A percentile compares a stretch with the other conserved stretches of the same genome.
Evolutionary conservation across 2,888 invertebrate genomes (phyloP).

Genomic region (Xylota segnis): DNA sequence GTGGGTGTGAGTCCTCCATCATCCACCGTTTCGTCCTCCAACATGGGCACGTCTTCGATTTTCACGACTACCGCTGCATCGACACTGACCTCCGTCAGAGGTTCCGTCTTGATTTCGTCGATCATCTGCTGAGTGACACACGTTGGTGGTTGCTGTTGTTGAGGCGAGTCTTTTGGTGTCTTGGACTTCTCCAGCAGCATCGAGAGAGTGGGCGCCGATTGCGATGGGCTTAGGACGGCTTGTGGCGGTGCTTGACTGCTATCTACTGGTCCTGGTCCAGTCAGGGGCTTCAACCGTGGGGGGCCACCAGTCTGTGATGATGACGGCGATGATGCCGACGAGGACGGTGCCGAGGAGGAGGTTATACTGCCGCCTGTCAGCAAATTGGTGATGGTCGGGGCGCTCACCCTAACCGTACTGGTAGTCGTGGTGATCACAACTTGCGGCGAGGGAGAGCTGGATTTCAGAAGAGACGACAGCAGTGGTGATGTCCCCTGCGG

Average conservation of each 20-base stretch:
- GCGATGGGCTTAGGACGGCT: conserved; percentile 87
- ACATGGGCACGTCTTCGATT: not conserved
- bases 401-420: conserved; percentile 80
- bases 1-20: conserved; percentile 73
- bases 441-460: conserved; percentile 86
- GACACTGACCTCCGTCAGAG: not conserved
- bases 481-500: conserved; percentile 88
- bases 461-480: conserved; percentile 92
- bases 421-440: conserved; percentile 80
- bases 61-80: conserved; percentile 6
- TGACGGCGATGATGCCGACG: conserved; percentile 75
- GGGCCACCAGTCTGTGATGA: conserved; percentile 78
- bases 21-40: conserved; percentile 44
- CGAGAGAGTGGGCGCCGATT: conserved; percentile 90
- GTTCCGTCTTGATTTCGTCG: conserved; percentile 43
- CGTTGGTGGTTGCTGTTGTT: conserved; percentile 1
- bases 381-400: conserved; percentile 84
- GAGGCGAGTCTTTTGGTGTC: conserved; percentile 24
- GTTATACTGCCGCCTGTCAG: conserved; percentile 82
- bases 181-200: conserved; percentile 88
- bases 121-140: not conserved
- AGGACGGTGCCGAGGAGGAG: conserved; percentile 79
- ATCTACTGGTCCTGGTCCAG: conserved; percentile 80
- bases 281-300: conserved; percentile 79
- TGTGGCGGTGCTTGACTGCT: conserved; percentile 62